Evolutionary conservation across 2,888 invertebrate species (phyloP).

Genomic region (Tenthredo amoena): DNA sequence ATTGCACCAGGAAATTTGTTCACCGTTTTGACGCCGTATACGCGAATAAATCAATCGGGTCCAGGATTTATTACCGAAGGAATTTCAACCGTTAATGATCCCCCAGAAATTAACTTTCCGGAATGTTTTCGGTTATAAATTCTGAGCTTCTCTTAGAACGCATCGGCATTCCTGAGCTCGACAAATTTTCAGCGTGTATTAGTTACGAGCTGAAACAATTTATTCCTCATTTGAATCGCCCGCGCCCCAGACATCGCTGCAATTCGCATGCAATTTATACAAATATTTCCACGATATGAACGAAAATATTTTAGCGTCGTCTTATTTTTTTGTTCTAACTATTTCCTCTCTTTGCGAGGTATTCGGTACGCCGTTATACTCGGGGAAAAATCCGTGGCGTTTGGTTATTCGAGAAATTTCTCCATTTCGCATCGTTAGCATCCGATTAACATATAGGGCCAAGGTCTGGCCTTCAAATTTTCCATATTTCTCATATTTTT

Average conservation of each 20-base stretch:
- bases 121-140: slow-evolving; percentile 8
- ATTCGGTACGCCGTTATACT: neutral
- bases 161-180: neutral
- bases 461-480: neutral
- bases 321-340: neutral
- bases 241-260: neutral
- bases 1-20: neutral
- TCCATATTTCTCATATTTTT: neutral
- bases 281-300: neutral
- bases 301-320: neutral
- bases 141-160: neutral
- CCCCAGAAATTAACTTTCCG: slow-evolving; percentile 7
- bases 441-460: neutral
- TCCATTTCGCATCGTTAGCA: slow-evolving; percentile 8
- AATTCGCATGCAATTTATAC: neutral
- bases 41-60: neutral
- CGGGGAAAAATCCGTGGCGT: neutral
- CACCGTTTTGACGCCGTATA: neutral
- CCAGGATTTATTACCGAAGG: neutral
- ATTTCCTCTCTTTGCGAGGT: neutral
- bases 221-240: neutral
- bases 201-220: neutral
- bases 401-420: neutral
- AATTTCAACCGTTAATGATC: slow-evolving; percentile 25
- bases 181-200: neutral